Evolutionary conservation across 2,113 vertebrate genomes (phyloP), one percentile per base, ranked within the genome.

Genomic region (Zosterops lateralis): DNA sequence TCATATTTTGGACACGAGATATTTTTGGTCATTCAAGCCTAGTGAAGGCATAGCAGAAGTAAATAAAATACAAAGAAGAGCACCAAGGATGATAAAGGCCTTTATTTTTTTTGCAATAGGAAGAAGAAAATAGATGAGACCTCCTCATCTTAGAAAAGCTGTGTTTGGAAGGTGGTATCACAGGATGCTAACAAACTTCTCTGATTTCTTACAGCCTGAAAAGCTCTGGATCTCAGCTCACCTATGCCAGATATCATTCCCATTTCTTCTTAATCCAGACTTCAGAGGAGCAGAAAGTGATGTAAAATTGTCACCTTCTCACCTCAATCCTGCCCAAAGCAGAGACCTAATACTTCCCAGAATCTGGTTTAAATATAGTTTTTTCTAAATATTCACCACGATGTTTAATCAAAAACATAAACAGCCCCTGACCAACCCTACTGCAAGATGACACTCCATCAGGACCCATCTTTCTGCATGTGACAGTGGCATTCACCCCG

Each of bases 401-500:
- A 56, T 20, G 1, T 71, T 92, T 47, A 31, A 77, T 18, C 6
- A 61, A 71, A 84, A 85, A 1, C 20, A 16, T 16, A 62, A 61
- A 1, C 9, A 47, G 9, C 15, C 17, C 67, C 53, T 94, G 61
- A 34, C 20, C 2, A 18, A 86, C 42, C 26, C 24, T 58, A 29
- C 42, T 50, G 9, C 9, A 4, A 22, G 14, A 14, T 42, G 61
- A 13, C 64, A 8, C 8, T 87, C 68, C 29, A n/a, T 21, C 71
- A 66, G 16, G 24, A 51, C 2, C 12, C 45, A 72, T 22, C 7
- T n/a, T n/a, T 48, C 47, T 66, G 14, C 13, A 13, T 42, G 26
- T 5, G 7, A 54, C 10, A 65, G 40, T 44, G 40, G 16, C 0
- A 0, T 19, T 74, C 65, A 54, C 21, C 15, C 24, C 0, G 4